Base-by-base conservation (phyloP, 2,113 vertebrate genomes). In the Neotoma lepida region DNA sequence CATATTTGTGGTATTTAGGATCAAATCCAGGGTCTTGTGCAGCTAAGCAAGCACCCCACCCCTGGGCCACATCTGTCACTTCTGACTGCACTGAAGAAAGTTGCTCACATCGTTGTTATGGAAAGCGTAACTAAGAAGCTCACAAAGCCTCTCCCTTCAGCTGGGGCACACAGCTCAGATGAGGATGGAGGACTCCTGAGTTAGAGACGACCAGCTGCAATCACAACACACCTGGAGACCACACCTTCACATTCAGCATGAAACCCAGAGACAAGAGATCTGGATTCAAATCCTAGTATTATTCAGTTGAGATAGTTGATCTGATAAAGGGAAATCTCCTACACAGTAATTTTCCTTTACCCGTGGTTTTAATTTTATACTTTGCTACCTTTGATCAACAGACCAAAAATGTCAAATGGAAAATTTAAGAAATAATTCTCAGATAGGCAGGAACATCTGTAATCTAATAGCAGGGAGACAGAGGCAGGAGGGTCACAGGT, bases 41-140 rank as follows among this genome's bases (percentile, higher is more conserved):
- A 61, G 14, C 39, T 74, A 58, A 13, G 58, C 30, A 63, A 24
- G 28, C 39, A 46, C 6, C 33, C 18, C 2, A 58, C 15, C 56
- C 35, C 56, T 22, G 9, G 33, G 56, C 39, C 18, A 76, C 18
- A 2, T 4, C 7, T 88, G 26, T 56, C 14, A 30, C 86, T 56
- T 94, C 80, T 56, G 58, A 61, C 71, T n/a, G 10, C 22, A 44
- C 74, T 93, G 51, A 90, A 68, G 70, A 94, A 88, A 88, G 15
- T 49, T 12, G 15, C 4, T 71, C 35, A 30, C 7, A 12, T 18
- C 51, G 71, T 2, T 26, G 54, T 54, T 56, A 63, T 18, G 18
- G 18, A 71, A 51, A 91, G 35, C 30, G 81, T 49, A 94, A 77
- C 26, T 17, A 18, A 89, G 68, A 10, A 61, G 44, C 73, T 58